Conservation (phyloP, 2,888 invertebrate species). For the Leptopilina drosophilae region DNA sequence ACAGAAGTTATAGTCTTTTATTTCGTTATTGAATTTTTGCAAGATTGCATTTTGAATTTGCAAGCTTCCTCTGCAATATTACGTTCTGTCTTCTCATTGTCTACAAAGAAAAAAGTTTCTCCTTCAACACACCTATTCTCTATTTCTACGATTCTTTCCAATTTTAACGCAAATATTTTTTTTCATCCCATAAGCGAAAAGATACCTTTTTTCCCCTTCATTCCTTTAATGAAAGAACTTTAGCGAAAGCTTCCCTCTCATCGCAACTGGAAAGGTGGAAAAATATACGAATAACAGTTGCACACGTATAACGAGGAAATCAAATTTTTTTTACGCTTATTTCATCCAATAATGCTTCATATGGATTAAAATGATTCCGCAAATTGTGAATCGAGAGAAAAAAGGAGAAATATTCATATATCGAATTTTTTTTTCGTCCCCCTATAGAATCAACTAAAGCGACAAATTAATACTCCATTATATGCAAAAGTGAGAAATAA, state of each 20-base stretch:
- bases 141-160: constrained; percentile 3
- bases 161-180: neutral
- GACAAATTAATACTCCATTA: neutral
- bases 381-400: neutral
- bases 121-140: neutral
- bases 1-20: too few species aligned
- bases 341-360: constrained; percentile 3
- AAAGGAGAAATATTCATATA: too few species aligned
- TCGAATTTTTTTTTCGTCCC: too few species aligned
- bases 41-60: too few species aligned
- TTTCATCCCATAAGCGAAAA: neutral
- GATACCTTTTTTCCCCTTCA: neutral
- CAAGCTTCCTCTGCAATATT: too few species aligned
- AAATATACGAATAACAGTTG: neutral
- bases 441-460: too few species aligned
- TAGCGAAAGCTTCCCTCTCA: neutral
- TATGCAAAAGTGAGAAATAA: neutral
- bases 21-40: too few species aligned
- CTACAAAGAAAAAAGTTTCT: neutral
- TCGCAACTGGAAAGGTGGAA: neutral
- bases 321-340: constrained; percentile 30
- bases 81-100: too few species aligned
- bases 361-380: neutral
- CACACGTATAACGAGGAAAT: constrained; percentile 26
- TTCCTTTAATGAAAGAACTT: constrained; percentile 31